Conservation (phyloP, 2,797 vertebrate genomes). For the Pseudocheirus occidentalis region DNA sequence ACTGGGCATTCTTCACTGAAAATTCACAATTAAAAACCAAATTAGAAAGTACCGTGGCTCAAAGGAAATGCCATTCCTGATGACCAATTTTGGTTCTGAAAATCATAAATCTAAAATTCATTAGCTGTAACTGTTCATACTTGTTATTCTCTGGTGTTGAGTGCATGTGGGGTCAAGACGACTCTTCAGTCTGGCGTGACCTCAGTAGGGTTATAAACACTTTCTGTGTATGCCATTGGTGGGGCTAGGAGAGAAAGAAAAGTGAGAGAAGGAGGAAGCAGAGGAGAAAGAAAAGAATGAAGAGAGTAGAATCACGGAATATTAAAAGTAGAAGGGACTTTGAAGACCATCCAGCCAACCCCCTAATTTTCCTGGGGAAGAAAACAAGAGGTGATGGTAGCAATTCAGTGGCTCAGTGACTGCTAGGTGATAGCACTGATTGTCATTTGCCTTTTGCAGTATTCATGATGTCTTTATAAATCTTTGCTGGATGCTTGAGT, state of each 20-base stretch:
- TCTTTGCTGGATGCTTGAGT: not conserved
- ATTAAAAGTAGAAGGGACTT: not conserved
- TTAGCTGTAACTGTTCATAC: not conserved
- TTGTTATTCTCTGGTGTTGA: not conserved
- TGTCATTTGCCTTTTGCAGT: not conserved
- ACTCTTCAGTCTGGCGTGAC: not conserved
- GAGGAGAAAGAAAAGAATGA: not conserved
- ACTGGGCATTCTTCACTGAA: constrained; percentile 43
- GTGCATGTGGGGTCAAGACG: no score
- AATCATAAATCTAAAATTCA: constrained; percentile 21
- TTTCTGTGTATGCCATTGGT: not conserved
- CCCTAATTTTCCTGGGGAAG: not conserved
- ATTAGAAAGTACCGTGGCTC: not conserved
- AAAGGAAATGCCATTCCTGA: constrained; percentile 32
- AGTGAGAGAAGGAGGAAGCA: not conserved
- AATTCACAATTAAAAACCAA: constrained; percentile 52
- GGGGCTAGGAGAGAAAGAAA: not conserved
- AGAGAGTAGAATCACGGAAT: not conserved
- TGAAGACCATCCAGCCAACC: not conserved
- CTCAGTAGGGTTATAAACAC: not conserved
- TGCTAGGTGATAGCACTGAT: not conserved
- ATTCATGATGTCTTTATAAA: not conserved
- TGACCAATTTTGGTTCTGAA: not conserved
- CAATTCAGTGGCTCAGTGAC: not conserved
- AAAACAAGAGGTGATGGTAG: no score